Evolutionary conservation across 2,113 vertebrate species (phyloP).

Genomic region (Antechinus flavipes): DNA sequence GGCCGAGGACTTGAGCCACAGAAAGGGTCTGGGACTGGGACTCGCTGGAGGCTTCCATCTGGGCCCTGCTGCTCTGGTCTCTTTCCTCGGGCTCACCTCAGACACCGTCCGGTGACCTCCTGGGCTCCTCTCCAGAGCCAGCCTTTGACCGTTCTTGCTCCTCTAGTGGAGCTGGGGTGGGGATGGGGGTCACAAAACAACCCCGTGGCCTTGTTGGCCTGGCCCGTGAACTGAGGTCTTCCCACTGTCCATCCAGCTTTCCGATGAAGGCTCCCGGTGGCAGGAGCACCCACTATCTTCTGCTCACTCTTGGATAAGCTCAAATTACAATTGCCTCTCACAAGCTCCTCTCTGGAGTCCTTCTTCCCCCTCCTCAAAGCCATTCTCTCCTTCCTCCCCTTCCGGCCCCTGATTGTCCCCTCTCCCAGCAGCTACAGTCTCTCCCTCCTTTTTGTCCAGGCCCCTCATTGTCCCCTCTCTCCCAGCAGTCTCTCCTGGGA

Average conservation of each 20-base stretch:
- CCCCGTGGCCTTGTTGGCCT: neutral
- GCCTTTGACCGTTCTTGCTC: neutral
- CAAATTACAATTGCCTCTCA: neutral
- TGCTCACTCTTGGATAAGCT: too few species aligned
- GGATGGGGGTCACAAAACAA: neutral
- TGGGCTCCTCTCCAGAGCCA: neutral
- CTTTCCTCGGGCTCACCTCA: neutral
- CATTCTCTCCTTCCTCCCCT: neutral
- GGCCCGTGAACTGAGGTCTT: too few species aligned
- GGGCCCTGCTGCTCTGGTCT: neutral
- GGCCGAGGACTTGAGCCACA: neutral
- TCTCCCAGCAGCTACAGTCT: neutral
- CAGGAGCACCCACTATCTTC: too few species aligned
- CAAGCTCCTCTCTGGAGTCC: neutral
- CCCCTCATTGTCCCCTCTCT: too few species aligned
- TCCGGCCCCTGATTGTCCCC: neutral
- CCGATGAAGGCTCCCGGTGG: neutral
- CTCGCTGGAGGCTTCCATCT: too few species aligned
- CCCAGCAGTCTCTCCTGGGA: neutral
- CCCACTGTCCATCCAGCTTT: neutral
- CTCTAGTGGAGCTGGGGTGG: neutral
- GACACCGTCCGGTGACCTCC: neutral
- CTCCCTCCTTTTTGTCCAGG: neutral
- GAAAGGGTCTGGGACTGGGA: neutral
- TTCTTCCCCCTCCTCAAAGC: neutral